phyloP scores from a whole-genome alignment of 2,888 invertebrate genomes.

The Yponomeuta plumbellus region DNA sequence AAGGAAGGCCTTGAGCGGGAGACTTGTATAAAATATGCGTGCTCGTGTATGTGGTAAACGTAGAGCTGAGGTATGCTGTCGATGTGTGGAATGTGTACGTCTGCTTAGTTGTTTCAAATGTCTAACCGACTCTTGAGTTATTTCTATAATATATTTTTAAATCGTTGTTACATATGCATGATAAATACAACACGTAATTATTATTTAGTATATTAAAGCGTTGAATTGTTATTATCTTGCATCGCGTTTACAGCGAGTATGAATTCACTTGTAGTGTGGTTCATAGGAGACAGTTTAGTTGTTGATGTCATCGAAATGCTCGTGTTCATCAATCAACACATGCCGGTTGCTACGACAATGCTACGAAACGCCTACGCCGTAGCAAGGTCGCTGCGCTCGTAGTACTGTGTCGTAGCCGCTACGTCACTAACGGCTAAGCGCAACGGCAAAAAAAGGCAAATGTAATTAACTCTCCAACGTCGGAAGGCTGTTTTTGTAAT shows the following conservation, averaged over 20 bases:
- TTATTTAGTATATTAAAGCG: no score
- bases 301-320: no score
- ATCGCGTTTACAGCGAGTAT: no score
- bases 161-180: no score
- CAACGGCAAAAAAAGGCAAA: background rate
- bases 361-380: constrained; percentile 7
- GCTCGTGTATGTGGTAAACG: constrained; percentile 39
- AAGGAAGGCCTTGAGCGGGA: constrained; percentile 33
- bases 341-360: background rate
- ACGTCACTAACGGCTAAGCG: constrained; percentile 6
- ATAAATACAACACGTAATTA: no score
- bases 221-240: no score
- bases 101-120: background rate
- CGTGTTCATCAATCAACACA: background rate
- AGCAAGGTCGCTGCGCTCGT: constrained; percentile 13
- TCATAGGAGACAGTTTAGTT: no score
- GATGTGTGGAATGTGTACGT: background rate
- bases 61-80: constrained; percentile 8
- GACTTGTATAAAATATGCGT: constrained; percentile 29
- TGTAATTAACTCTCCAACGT: background rate
- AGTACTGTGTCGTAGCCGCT: constrained; percentile 10
- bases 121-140: background rate
- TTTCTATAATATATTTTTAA: no score
- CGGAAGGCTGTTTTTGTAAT: background rate
- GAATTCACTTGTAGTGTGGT: no score